A percentile compares a stretch with the other conserved stretches of the same genome.
These are phyloP conservation scores for Oriolus oriolus DNA, from an alignment of 2,113 vertebrate genomes.

Conservation along the genomic window DNA sequence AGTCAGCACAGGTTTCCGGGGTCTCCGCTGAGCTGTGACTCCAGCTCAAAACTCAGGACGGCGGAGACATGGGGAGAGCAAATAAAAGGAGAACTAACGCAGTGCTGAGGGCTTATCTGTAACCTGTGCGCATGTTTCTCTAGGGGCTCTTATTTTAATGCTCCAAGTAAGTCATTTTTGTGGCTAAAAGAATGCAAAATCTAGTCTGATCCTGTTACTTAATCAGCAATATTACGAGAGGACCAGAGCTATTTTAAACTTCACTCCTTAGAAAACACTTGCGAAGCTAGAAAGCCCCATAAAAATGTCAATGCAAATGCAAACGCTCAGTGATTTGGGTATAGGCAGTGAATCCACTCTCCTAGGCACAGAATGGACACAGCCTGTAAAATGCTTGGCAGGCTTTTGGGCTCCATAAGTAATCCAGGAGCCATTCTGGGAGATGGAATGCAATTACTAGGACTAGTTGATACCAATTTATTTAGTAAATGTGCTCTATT, in stretches of 20 bases:
- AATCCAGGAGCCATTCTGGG: slow-evolving; percentile 37
- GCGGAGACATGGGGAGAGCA: rapidly evolving
- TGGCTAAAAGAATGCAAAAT: neutral
- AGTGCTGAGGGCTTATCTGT: neutral
- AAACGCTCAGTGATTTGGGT: neutral
- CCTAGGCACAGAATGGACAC: neutral
- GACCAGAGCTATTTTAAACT: slow-evolving; percentile 2
- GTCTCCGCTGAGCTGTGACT: neutral
- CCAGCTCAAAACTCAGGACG: neutral
- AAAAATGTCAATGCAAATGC: slow-evolving; percentile 42
- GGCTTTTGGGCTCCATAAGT: slow-evolving; percentile 25
- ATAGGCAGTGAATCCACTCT: slow-evolving; percentile 17
- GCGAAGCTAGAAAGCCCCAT: neutral
- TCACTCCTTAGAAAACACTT: slow-evolving; percentile 21
- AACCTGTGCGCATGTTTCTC: neutral
- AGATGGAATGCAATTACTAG: slow-evolving; percentile 51
- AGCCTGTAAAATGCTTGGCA: slow-evolving; percentile 31
- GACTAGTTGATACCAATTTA: slow-evolving; percentile 51
- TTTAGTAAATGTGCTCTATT: slow-evolving; percentile 47
- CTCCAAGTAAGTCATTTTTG: neutral
- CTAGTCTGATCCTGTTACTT: neutral
- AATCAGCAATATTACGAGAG: slow-evolving; percentile 11
- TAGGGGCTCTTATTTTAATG: neutral
- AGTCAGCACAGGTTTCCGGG: neutral
- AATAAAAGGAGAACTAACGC: neutral